Conservation (phyloP, 2,797 vertebrate species). For the Tachyglossus aculeatus region DNA sequence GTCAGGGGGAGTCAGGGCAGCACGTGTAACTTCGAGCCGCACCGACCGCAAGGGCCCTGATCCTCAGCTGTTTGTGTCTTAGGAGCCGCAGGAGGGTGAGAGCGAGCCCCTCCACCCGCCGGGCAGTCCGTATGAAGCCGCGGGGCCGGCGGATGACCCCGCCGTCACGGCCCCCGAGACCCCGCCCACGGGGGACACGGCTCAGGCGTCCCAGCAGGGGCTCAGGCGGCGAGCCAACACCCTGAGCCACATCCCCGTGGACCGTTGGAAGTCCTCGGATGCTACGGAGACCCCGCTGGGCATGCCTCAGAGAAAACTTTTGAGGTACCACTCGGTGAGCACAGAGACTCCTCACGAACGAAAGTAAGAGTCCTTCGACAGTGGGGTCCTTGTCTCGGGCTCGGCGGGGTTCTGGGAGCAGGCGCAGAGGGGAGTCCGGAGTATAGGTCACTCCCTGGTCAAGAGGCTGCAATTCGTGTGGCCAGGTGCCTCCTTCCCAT, state of each 20-base stretch:
- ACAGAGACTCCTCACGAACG: constrained; percentile 90
- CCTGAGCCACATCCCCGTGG: constrained; percentile 82
- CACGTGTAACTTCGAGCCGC: too few species aligned
- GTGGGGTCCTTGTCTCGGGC: too few species aligned
- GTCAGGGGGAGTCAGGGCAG: too few species aligned
- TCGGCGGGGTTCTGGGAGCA: too few species aligned
- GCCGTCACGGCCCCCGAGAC: constrained; percentile 70
- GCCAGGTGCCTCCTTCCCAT: too few species aligned
- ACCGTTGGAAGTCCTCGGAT: constrained; percentile 69
- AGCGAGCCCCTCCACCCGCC: constrained; percentile 50
- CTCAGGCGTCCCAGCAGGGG: constrained; percentile 59
- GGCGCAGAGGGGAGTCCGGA: too few species aligned
- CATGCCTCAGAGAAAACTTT: constrained; percentile 86
- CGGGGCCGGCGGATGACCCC: constrained; percentile 84
- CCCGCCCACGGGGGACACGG: constrained; percentile 62
- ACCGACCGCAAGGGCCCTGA: too few species aligned
- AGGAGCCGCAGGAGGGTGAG: constrained; percentile 77
- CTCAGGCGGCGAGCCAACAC: constrained; percentile 90
- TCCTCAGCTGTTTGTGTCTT: constrained; percentile 7
- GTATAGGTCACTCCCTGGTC: too few species aligned
- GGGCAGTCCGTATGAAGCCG: constrained; percentile 76
- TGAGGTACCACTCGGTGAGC: constrained; percentile 97
- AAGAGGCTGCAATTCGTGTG: too few species aligned
- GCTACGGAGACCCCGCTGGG: constrained; percentile 68
- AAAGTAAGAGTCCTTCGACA: constrained; percentile 83